Evolutionary conservation across 2,797 vertebrate species (phyloP), one percentile per base, ranked within the genome.

Genomic region (Hydrophis major): DNA sequence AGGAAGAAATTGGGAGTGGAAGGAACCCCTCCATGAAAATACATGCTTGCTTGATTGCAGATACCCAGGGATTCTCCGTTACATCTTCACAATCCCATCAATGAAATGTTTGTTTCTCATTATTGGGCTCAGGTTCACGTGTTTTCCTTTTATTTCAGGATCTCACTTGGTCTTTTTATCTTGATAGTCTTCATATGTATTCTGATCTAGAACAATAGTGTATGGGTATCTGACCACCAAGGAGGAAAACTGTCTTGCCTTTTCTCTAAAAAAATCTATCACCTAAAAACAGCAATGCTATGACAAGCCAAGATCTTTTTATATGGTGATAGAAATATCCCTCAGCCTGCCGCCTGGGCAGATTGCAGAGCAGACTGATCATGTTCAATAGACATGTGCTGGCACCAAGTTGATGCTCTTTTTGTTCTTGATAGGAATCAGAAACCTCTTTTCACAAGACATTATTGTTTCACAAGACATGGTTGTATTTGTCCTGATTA

Each of bases 391-490:
- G 93, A 90, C 90, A 47, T 59, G 56, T 78, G 86, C 92, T 96
- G 94, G 95, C 95, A 96, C 61, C 61, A 94, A 95, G 96, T 93
- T 95, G 96, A 97, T 97, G 94, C 96, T 94, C 96, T 95, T 95
- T 96, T 96, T 96, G 96, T 95, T 97, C 96, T 95, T 93, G 97
- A 97, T 97, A 96, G 96, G 94, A 94, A 96, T 97, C 94, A 86
- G 2, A 96, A 96, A 96, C 92, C 96, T 96, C 95, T 94, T 96
- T 93, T 94, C 94, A 94, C 42, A 83, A 83, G 78, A 5, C 47
- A 83, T 47, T 47, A 83, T 83, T 83, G 95, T 96, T 96, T 94
- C 94, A 94, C 94, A 89, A 96, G 95, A 94, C 94, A 96, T 96
- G 96, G 96, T 97, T 97, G 96, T 93, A 97, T 96, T 90, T 95